Percentiles rank a stretch among this genome's conserved stretches.
Conservation (phyloP, 2,888 invertebrate genomes). For the Aproaerema taeniolella region DNA sequence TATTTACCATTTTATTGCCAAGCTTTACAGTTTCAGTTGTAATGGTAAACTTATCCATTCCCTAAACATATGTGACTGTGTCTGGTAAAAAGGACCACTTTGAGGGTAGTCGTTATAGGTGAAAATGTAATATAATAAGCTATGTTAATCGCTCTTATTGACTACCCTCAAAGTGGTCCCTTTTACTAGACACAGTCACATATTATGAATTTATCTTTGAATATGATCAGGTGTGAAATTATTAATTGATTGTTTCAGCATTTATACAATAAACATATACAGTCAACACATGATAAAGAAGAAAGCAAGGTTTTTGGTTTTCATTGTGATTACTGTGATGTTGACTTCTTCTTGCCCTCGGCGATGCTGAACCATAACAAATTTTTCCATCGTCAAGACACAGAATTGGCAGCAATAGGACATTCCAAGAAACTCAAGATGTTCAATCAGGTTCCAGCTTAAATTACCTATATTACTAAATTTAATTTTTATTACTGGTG, state of each 20-base stretch:
- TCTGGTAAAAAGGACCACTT: no score
- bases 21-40: no score
- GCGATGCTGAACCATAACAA: slow-evolving; percentile 79
- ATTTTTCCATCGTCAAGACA: slow-evolving; percentile 64
- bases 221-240: no score
- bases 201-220: no score
- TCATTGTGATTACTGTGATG: slow-evolving; percentile 75
- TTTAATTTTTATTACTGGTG: no score
- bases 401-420: slow-evolving; percentile 54
- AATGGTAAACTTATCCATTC: no score
- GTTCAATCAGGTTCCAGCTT: slow-evolving; percentile 47
- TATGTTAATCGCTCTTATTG: no score
- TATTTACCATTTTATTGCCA: background rate
- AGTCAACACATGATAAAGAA: slow-evolving; percentile 52
- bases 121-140: no score
- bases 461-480: background rate
- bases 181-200: no score
- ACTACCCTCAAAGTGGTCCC: no score
- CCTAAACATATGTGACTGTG: no score
- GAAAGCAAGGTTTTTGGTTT: slow-evolving; percentile 36
- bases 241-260: slow-evolving; percentile 53
- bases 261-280: slow-evolving; percentile 77
- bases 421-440: slow-evolving; percentile 58
- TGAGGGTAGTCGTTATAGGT: no score
- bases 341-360: slow-evolving; percentile 71